phyloP scores from a whole-genome alignment of 2,113 vertebrate genomes.

The Epinephelus cyanopodus region DNA sequence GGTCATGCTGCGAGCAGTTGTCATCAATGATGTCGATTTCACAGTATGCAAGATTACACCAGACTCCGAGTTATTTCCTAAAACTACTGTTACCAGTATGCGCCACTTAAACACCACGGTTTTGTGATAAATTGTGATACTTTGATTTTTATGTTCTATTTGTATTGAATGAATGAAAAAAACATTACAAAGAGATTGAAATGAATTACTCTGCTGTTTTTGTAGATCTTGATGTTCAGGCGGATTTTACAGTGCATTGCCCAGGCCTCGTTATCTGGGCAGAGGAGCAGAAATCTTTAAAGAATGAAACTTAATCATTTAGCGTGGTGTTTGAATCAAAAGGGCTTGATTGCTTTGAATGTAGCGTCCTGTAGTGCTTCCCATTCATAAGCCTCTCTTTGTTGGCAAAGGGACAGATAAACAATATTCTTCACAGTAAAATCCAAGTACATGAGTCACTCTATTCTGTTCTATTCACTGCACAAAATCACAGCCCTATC shows the following conservation, averaged over 20 bases:
- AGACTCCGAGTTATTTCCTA: constrained; percentile 22
- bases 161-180: constrained; percentile 18
- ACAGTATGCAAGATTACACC: constrained; percentile 36
- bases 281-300: constrained; percentile 44
- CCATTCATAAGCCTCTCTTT: constrained; percentile 46
- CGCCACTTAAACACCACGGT: constrained; percentile 9
- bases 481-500: constrained; percentile 34
- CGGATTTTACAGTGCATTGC: background rate
- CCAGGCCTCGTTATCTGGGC: constrained; percentile 48
- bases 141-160: constrained; percentile 30
- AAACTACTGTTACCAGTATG: constrained; percentile 19
- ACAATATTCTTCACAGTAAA: constrained; percentile 36
- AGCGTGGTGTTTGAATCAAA: constrained; percentile 63
- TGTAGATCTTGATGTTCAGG: constrained; percentile 37
- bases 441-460: constrained; percentile 31
- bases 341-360: constrained; percentile 67
- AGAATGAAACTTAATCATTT: constrained; percentile 63
- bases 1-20: constrained; percentile 46
- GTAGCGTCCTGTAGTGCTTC: constrained; percentile 31
- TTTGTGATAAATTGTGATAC: constrained; percentile 10
- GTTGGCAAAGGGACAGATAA: constrained; percentile 32
- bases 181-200: constrained; percentile 15
- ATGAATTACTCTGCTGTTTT: constrained; percentile 6
- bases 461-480: constrained; percentile 17
- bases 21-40: constrained; percentile 46